Evolutionary conservation across 23 tunicate genomes (phyloP), one percentile per base, ranked within the genome.

Genomic region (Ascidia mentula): DNA sequence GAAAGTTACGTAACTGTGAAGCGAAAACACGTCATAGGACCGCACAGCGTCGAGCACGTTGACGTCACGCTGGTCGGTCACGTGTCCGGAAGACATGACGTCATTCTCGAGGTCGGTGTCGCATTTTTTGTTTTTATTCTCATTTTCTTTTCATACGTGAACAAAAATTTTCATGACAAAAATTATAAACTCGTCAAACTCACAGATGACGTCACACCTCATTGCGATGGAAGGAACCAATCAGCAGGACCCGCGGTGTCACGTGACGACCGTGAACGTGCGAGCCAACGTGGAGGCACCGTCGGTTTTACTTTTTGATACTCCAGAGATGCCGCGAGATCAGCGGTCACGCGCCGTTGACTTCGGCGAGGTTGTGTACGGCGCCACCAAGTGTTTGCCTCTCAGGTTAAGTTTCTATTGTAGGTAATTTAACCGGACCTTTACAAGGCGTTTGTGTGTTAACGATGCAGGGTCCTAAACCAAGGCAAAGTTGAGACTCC

Each of bases 281-380:
- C 59, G 37, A 5, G 89, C 89, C 6, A 40, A 36, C 15, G 85
- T 87, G 0, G 88, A 79, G 33, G 36, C 34, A 18, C 86, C 96
- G 0, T 34, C 60, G 2, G 78, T 85, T 4, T 5, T 31, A 9
- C 46, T 85, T 42, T 85, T 34, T 65, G 89, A 59, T 6, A 59
- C 74, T 5, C 69, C 81, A 32, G 80, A 74, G 24, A 28, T 71
- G 0, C 96, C 89, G 20, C 71, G 53, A 1, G 79, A 76, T 33
- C 34, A 36, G 36, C 74, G 78, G 18, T 76, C 70, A 40, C 72
- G 59, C 13, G 53, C 37, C 34, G 37, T 86, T 22, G 87, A 86
- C 78, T 91, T 91, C 37, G 87, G 87, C 6, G 90, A 91, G 60
- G 76, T 82, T 59, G 70, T 85, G 34, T 82, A 61, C 28, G 97